Evolutionary conservation across 2,797 vertebrate species (phyloP).

Genomic region (Thamnophis elegans): DNA sequence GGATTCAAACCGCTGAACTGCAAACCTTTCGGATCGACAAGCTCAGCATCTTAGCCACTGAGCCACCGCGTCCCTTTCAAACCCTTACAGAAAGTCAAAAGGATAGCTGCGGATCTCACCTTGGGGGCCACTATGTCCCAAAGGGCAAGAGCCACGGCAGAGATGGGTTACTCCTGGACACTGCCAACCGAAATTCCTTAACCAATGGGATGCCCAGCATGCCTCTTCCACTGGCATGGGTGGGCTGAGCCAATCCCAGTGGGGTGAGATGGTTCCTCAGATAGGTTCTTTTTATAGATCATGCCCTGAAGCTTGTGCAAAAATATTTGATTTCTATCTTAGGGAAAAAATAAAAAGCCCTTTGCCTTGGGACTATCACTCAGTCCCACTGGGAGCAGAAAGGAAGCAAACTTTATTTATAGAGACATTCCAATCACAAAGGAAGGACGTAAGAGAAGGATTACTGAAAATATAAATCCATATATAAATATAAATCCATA

Average conservation of each 20-base stretch:
- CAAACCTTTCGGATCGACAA: too few relatives aligned
- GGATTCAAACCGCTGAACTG: too few relatives aligned
- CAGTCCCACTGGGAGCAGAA: slow-evolving; percentile 43
- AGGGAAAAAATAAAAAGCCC: slow-evolving; percentile 8
- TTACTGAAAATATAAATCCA: not conserved
- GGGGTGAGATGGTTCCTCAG: not conserved
- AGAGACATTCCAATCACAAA: slow-evolving; percentile 34
- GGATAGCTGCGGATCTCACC: not conserved
- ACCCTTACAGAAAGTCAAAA: not conserved
- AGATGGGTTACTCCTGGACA: not conserved
- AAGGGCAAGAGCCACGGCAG: not conserved
- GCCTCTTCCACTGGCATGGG: not conserved
- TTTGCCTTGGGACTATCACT: slow-evolving; percentile 36
- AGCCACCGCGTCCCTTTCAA: not conserved
- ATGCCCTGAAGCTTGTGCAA: slow-evolving; percentile 2
- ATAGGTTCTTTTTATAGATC: not conserved
- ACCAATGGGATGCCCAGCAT: not conserved
- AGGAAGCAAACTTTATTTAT: slow-evolving; percentile 54
- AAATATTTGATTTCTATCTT: slow-evolving; percentile 42
- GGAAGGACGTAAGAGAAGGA: slow-evolving; percentile 27
- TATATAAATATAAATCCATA: too few relatives aligned
- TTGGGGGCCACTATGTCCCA: not conserved
- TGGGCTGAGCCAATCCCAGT: not conserved
- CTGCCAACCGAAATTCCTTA: not conserved
- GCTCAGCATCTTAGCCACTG: too few relatives aligned